Base-by-base conservation (phyloP, 2,797 vertebrate species). In the Melanotaenia parkinsoni region DNA sequence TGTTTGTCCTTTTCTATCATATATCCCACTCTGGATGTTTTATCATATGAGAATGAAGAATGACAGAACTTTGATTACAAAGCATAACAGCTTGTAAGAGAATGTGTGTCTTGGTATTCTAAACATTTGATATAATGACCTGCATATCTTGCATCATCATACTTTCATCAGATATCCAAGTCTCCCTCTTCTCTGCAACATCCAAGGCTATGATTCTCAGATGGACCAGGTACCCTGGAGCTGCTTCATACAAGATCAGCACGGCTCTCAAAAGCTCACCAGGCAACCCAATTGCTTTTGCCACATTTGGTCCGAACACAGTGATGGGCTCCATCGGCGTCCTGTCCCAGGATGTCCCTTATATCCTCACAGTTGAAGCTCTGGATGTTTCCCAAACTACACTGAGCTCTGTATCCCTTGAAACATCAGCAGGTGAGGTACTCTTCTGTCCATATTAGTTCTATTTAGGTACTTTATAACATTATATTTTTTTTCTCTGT, bases 281-380 rank as follows among this genome's bases (percentile, higher is more conserved):
- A 10, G 76, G n/a, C 32, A 71, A 14, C 40, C 58, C 60, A 0
- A 57, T 91, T 8, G 67, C 91, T 51, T 91, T 89, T 65, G 74
- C 67, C 47, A 62, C 59, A 33, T 96, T 94, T 84, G 91, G 93
- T 74, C 90, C 88, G n/a, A 92, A 92, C 80, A 93, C 89, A 0
- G 71, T 96, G 53, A 85, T 95, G 86, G 95, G 94, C 54, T 92
- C 93, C 0, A 11, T 97, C 62, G 91, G 74, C 72, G 86, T 81
- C 1, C 87, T 96, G 54, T 70, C 83, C 56, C 88, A 95, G 3
- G 93, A 92, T 67, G 78, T 76, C 9, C 0, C 63, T 2, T 94
- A 95, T 62, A 59, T 7, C 53, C 80, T 95, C 66, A 85, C 70
- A 50, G 70, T 95, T 22, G 87, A 95, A 74, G 95, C 94, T 45